These are phyloP conservation scores for Drosophila bocki DNA, from an alignment of 1,140 invertebrate genomes.

Conservation along the genomic window DNA sequence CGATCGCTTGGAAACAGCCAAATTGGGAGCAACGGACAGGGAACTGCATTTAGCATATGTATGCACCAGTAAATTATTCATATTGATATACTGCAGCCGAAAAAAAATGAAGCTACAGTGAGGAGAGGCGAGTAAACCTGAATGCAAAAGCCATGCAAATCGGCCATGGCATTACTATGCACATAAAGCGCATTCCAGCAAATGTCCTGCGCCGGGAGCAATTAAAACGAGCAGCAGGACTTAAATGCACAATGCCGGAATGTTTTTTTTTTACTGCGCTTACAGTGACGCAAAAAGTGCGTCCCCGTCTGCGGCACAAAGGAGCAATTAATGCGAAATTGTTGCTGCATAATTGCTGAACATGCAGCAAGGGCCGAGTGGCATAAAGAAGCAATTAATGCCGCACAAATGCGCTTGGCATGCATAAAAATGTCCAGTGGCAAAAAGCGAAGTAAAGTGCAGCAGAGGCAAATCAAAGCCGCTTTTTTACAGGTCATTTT, in stretches of 20 bases:
- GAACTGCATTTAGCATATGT: conserved; percentile 10
- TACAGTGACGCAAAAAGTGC: conserved; percentile 34
- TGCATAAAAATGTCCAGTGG: conserved; percentile 77
- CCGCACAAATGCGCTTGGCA: conserved; percentile 79
- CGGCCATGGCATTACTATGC: conserved; percentile 26
- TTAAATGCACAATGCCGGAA: conserved; percentile 67
- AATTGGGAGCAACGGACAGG: conserved; percentile 18
- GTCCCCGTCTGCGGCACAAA: conserved; percentile 54
- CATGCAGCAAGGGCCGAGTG: conserved; percentile 41
- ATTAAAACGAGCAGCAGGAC: conserved; percentile 63
- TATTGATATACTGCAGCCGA: background rate
- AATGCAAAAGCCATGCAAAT: conserved; percentile 62
- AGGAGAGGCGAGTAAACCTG: conserved; percentile 11
- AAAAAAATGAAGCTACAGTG: background rate
- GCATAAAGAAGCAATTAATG: conserved; percentile 83
- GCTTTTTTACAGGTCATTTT: conserved; percentile 58
- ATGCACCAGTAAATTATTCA: conserved; percentile 3
- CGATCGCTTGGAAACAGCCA: conserved; percentile 35
- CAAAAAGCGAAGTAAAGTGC: conserved; percentile 55
- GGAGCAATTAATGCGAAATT: conserved; percentile 78
- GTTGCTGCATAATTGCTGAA: conserved; percentile 79
- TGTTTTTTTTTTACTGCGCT: conserved; percentile 33
- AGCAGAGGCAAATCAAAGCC: conserved; percentile 54
- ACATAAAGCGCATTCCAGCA: conserved; percentile 37
- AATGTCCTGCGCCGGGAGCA: conserved; percentile 57